A percentile compares a stretch with the other conserved stretches of the same genome.
phyloP scores from a whole-genome alignment of 2,888 invertebrate genomes.

The Amaurobius ferox region DNA sequence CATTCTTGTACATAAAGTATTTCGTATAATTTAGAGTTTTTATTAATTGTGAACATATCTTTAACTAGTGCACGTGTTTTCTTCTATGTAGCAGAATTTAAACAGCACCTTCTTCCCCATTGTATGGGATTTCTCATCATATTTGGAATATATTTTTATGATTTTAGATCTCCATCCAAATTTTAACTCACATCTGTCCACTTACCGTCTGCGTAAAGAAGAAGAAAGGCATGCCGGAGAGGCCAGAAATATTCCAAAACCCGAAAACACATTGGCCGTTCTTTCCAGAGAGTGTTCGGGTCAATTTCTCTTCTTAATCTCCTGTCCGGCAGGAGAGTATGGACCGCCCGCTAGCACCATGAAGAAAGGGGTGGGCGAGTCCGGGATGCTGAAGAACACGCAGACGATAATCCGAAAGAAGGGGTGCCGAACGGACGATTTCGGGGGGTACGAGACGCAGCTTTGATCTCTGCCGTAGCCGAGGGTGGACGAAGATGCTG shows the following conservation, averaged over 20 bases:
- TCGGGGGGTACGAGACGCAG: conserved; percentile 45
- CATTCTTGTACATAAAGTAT: background rate
- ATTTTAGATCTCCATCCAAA: too few species aligned
- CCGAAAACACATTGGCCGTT: background rate
- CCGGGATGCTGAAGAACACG: background rate
- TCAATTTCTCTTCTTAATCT: background rate
- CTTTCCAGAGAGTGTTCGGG: background rate
- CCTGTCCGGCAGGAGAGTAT: conserved; percentile 15
- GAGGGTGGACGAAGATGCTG: conserved; percentile 52
- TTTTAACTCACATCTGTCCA: background rate
- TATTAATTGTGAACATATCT: background rate
- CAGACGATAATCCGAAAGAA: conserved; percentile 6
- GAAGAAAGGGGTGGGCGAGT: conserved; percentile 2
- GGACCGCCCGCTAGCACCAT: conserved; percentile 43
- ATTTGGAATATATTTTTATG: too few species aligned
- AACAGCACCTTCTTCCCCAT: background rate
- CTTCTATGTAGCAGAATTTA: background rate
- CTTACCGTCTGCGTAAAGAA: background rate
- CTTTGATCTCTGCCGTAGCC: conserved; percentile 37
- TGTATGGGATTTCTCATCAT: too few species aligned
- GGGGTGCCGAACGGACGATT: conserved; percentile 21
- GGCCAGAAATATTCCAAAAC: background rate
- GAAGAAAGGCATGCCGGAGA: background rate
- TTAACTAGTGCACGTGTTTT: background rate
- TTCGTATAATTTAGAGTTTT: background rate